Percentiles rank a stretch among this genome's conserved stretches.
Evolutionary conservation across 2,113 vertebrate genomes (phyloP).

Genomic region (Smithornis capensis): DNA sequence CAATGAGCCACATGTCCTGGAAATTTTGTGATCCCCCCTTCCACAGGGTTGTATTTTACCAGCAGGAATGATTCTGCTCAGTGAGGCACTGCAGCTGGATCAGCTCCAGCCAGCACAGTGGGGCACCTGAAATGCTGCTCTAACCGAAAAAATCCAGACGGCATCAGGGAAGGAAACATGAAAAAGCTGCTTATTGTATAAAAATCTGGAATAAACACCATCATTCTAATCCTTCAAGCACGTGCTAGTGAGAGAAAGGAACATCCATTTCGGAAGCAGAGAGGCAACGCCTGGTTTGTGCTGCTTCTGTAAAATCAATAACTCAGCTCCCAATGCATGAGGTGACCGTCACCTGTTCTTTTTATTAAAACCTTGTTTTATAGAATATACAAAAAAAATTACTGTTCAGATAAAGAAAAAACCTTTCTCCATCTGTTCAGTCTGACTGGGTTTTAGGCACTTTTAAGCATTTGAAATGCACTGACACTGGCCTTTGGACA

Average conservation of each 20-base stretch:
- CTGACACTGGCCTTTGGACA: neutral
- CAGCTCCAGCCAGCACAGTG: neutral
- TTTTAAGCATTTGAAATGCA: neutral
- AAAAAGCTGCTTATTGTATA: neutral
- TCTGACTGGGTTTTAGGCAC: neutral
- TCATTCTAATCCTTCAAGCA: neutral
- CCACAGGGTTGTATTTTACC: neutral
- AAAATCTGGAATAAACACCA: neutral
- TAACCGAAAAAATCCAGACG: neutral
- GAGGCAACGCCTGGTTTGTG: neutral
- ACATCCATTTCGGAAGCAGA: neutral
- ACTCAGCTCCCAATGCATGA: neutral
- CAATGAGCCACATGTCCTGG: neutral
- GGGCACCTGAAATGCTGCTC: neutral
- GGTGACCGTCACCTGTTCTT: neutral
- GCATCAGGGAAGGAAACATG: neutral
- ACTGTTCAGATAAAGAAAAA: neutral
- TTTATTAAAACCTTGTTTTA: neutral
- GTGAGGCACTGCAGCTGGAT: neutral
- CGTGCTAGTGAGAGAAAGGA: fast-evolving
- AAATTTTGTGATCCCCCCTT: neutral
- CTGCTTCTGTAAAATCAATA: neutral
- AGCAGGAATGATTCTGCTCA: neutral
- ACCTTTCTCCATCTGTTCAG: neutral
- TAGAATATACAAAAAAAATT: neutral